These are phyloP conservation scores for Acromyrmex charruanus DNA, from an alignment of 1,140 invertebrate genomes.

Conservation along the genomic window DNA sequence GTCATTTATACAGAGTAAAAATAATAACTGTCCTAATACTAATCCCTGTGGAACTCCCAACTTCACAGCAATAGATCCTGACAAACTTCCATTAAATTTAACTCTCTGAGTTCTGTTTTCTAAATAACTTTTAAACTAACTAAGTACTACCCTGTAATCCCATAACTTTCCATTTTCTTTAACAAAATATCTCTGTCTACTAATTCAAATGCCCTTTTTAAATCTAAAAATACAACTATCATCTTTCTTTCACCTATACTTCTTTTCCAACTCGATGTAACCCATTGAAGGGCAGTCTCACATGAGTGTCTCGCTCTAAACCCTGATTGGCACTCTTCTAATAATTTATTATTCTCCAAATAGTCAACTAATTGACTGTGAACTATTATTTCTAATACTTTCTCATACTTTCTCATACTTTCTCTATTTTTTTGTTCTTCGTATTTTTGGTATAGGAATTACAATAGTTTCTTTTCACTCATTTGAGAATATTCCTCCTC, in stretches of 20 bases:
- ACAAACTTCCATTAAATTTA: too few relatives aligned
- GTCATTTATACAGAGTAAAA: too few relatives aligned
- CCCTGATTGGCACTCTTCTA: not conserved
- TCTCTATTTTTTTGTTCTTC: not conserved
- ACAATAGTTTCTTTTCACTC: not conserved
- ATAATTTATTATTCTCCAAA: not conserved
- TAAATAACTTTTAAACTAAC: too few relatives aligned
- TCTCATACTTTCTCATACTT: not conserved
- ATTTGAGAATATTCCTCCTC: not conserved
- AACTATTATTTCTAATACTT: not conserved
- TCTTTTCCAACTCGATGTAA: not conserved
- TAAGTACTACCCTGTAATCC: not conserved
- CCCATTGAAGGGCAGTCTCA: not conserved
- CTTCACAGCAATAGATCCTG: too few relatives aligned
- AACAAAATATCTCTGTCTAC: not conserved
- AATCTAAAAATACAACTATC: slow-evolving; percentile 1
- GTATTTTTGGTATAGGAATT: not conserved
- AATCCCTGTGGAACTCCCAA: too few relatives aligned
- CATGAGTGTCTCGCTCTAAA: not conserved
- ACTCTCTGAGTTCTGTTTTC: too few relatives aligned
- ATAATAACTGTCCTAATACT: too few relatives aligned
- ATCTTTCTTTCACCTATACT: not conserved
- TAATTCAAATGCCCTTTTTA: not conserved
- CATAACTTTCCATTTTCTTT: not conserved
- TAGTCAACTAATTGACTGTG: not conserved